A percentile compares a stretch with the other conserved stretches of the same genome.
phyloP scores from a whole-genome alignment of 2,888 invertebrate species.

The Brachynemurus nebulosus region DNA sequence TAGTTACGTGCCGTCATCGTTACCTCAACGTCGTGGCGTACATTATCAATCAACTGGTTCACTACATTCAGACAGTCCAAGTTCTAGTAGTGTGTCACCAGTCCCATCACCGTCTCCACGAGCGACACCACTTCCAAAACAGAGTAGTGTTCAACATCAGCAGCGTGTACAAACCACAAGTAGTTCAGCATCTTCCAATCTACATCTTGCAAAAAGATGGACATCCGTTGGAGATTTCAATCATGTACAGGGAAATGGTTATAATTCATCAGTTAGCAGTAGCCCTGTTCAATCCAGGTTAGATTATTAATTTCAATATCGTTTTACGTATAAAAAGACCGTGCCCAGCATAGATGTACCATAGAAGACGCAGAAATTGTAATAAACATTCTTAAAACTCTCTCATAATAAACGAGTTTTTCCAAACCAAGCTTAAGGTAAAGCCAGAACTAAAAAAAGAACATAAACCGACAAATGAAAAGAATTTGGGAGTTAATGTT shows the following conservation, averaged over 20 bases:
- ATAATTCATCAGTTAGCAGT: slow-evolving; percentile 20
- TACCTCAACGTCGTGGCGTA: slow-evolving; percentile 46
- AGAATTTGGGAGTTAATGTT: no score
- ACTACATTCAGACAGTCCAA: slow-evolving; percentile 69
- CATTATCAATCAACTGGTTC: slow-evolving; percentile 76
- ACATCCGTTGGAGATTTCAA: slow-evolving; percentile 75
- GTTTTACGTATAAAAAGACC: no score
- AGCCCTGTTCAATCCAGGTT: slow-evolving; percentile 34
- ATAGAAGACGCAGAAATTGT: no score
- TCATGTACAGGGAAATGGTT: slow-evolving; percentile 25
- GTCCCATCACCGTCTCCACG: slow-evolving; percentile 63
- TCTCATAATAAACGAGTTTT: no score
- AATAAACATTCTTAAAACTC: no score
- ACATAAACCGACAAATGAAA: no score
- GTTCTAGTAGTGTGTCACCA: slow-evolving; percentile 72
- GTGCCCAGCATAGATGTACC: no score
- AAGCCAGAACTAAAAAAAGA: no score
- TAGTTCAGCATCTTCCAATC: slow-evolving; percentile 21
- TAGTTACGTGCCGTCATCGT: slow-evolving; percentile 21
- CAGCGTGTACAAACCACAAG: slow-evolving; percentile 23
- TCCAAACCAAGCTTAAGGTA: no score
- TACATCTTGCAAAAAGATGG: slow-evolving; percentile 50
- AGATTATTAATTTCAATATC: slow-evolving; percentile 28
- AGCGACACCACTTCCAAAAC: slow-evolving; percentile 50
- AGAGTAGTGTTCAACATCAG: slow-evolving; percentile 36